These are phyloP conservation scores for Python bivittatus DNA, from an alignment of 2,113 vertebrate genomes.

Conservation along the genomic window DNA sequence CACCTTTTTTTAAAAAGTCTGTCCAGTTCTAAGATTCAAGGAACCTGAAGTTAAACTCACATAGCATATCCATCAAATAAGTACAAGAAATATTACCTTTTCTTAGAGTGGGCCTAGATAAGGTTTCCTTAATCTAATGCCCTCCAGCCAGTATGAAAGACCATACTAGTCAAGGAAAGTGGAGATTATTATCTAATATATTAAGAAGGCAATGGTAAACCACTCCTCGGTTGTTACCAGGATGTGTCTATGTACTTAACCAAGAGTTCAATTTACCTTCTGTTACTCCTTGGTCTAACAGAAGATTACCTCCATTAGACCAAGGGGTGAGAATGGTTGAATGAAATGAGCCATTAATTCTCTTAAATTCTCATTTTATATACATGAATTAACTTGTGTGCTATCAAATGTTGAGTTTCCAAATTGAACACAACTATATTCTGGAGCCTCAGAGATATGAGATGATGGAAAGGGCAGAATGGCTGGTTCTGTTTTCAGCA, in stretches of 20 bases:
- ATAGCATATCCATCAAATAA: not conserved
- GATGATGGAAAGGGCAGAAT: not conserved
- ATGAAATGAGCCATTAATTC: not conserved
- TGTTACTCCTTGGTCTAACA: not conserved
- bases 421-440: not conserved
- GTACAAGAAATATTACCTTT: not conserved
- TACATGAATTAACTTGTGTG: not conserved
- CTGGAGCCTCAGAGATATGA: not conserved
- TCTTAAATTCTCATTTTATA: not conserved
- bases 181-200: not conserved
- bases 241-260: not conserved
- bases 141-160: not conserved
- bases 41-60: not conserved
- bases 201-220: not conserved
- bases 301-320: not conserved
- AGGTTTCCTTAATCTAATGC: not conserved
- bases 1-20: not conserved
- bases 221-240: not conserved
- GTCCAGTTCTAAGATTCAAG: not conserved
- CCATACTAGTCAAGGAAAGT: not conserved
- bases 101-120: not conserved
- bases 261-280: not conserved
- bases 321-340: not conserved
- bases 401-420: not conserved
- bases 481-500: not conserved